A percentile compares a stretch with the other conserved stretches of the same genome.
phyloP scores from a whole-genome alignment of 2,797 vertebrate species.

The Leuciscus waleckii region DNA sequence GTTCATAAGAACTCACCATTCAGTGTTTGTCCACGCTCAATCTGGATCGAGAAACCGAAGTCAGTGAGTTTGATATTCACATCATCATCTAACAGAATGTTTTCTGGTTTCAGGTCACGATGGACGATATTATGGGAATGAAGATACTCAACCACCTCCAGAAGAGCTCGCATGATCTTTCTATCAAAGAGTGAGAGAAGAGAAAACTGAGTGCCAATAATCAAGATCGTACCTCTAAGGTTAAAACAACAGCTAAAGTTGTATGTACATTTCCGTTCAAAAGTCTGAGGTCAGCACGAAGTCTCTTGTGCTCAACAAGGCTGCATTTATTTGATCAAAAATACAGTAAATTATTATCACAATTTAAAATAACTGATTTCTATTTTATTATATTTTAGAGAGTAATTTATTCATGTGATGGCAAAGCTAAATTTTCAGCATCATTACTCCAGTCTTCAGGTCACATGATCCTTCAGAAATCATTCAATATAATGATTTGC shows the following conservation, averaged over 20 bases:
- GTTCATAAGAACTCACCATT: conserved; percentile 79
- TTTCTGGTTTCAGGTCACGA: conserved; percentile 94
- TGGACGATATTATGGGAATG: conserved; percentile 92
- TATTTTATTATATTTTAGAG: background rate
- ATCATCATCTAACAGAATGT: conserved; percentile 92
- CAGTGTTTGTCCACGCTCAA: conserved; percentile 79
- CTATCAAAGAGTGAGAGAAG: conserved; percentile 69
- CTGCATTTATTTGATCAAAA: background rate
- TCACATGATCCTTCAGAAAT: background rate
- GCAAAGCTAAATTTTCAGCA: background rate
- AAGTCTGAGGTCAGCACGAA: background rate
- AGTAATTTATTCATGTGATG: background rate
- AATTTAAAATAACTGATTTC: background rate
- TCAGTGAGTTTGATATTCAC: conserved; percentile 97
- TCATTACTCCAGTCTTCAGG: background rate
- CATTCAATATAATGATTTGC: background rate
- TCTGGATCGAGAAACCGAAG: conserved; percentile 93
- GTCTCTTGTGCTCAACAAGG: background rate
- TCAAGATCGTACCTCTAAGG: background rate
- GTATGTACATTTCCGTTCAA: background rate
- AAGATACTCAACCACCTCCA: conserved; percentile 90
- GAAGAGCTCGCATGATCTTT: conserved; percentile 91
- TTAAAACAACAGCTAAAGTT: background rate
- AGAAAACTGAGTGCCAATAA: background rate
- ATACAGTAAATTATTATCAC: background rate